These are phyloP conservation scores for Tetranychus cinnabarinus DNA, from an alignment of 1,140 invertebrate genomes.

Conservation along the genomic window DNA sequence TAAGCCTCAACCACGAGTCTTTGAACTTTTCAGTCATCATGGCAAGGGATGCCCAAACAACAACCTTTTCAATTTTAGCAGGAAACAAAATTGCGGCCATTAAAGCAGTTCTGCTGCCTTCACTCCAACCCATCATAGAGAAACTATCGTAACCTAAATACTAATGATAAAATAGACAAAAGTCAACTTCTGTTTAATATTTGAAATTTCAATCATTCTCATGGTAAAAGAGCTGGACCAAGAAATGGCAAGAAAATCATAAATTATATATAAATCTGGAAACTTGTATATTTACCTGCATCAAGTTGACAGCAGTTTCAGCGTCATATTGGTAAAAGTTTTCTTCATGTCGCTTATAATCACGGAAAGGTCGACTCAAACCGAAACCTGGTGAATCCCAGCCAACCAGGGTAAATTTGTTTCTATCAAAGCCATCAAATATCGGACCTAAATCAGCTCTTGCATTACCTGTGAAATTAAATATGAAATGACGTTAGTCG, in stretches of 20 bases:
- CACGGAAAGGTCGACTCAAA: constrained; percentile 43
- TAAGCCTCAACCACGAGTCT: not conserved
- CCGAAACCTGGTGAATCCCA: constrained; percentile 78
- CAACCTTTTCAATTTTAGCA: constrained; percentile 38
- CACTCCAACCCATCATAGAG: constrained; percentile 64
- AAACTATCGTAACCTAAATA: constrained; percentile 36
- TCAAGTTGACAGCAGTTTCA: constrained; percentile 35
- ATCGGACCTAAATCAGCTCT: constrained; percentile 20
- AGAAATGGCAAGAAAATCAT: constrained; percentile 13
- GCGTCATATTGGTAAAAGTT: constrained; percentile 42
- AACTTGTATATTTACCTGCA: constrained; percentile 33
- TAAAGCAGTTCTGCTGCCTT: constrained; percentile 54
- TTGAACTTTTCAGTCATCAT: constrained; percentile 28
- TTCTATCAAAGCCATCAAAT: constrained; percentile 18
- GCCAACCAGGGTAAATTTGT: constrained; percentile 31
- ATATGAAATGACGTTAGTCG: too few relatives aligned
- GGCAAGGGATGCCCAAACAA: constrained; percentile 51
- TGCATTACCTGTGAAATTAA: not conserved
- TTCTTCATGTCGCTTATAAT: constrained; percentile 39
- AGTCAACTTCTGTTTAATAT: not conserved
- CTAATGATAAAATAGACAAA: constrained; percentile 15
- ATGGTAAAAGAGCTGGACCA: not conserved
- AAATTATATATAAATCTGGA: constrained; percentile 17
- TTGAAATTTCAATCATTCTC: not conserved
- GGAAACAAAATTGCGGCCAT: constrained; percentile 43